These are phyloP conservation scores for Trachelus tabidus DNA, from an alignment of 2,888 invertebrate species.

Conservation along the genomic window DNA sequence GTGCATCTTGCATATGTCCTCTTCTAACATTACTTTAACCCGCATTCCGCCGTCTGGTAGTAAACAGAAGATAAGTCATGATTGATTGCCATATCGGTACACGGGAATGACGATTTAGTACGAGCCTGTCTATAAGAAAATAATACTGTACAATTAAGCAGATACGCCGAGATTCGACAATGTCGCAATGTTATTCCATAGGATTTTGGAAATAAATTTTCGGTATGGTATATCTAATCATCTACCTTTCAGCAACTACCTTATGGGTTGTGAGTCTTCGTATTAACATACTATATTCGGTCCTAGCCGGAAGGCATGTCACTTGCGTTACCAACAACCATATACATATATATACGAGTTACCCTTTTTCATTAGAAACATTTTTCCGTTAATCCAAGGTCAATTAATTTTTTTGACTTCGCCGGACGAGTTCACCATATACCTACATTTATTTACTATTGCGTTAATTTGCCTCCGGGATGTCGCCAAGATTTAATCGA, in stretches of 20 bases:
- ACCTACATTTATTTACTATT: too few relatives aligned
- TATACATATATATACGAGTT: neutral
- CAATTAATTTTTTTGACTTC: too few relatives aligned
- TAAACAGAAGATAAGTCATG: neutral
- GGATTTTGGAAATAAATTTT: neutral
- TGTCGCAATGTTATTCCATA: neutral
- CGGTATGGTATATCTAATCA: neutral
- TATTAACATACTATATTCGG: neutral
- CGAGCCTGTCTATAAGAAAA: neutral
- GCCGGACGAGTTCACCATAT: too few relatives aligned
- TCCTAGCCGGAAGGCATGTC: neutral
- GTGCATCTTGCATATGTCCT: neutral
- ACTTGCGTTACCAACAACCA: neutral
- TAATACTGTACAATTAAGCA: neutral
- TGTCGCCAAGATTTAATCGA: too few relatives aligned
- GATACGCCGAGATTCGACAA: neutral
- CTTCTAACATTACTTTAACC: neutral
- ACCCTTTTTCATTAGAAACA: too few relatives aligned
- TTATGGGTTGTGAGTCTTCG: neutral
- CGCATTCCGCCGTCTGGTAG: neutral
- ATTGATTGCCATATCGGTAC: neutral
- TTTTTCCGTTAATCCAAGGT: too few relatives aligned
- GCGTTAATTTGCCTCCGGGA: too few relatives aligned
- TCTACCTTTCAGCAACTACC: neutral
- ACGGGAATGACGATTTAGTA: neutral